A percentile compares a stretch with the other conserved stretches of the same genome.
These are phyloP conservation scores for Parotocinclus haroldoi DNA, from an alignment of 2,797 vertebrate species.

Conservation along the genomic window DNA sequence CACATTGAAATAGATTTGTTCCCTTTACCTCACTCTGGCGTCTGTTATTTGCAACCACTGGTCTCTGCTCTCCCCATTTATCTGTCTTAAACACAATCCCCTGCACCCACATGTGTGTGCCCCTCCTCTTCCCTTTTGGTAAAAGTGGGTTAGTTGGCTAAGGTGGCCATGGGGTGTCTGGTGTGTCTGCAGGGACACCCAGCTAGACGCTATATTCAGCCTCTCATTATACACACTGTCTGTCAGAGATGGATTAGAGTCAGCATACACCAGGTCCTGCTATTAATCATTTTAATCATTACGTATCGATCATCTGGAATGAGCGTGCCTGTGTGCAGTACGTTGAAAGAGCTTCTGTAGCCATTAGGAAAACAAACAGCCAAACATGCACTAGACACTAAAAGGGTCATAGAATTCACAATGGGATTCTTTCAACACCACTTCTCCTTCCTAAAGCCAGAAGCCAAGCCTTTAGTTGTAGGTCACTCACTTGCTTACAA, in stretches of 20 bases:
- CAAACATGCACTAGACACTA: not conserved
- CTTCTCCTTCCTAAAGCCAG: constrained; percentile 11
- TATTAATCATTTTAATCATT: constrained; percentile 71
- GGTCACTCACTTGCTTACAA: not conserved
- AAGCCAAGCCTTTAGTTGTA: constrained; percentile 1
- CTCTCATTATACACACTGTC: constrained; percentile 63
- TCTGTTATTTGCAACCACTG: constrained; percentile 11
- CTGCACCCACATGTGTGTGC: not conserved
- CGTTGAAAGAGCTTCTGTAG: constrained; percentile 36
- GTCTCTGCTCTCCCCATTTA: not conserved
- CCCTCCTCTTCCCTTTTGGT: not conserved
- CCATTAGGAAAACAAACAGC: constrained; percentile 22
- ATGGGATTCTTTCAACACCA: constrained; percentile 13
- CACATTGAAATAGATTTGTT: not conserved
- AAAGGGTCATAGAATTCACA: constrained; percentile 2
- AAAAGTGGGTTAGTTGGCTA: constrained; percentile 64
- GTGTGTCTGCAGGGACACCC: constrained; percentile 61
- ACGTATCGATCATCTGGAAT: constrained; percentile 60
- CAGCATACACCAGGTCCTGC: constrained; percentile 52
- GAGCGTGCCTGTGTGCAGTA: constrained; percentile 17
- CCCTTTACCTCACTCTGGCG: constrained; percentile 6
- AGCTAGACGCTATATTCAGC: constrained; percentile 62
- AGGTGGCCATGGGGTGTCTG: constrained; percentile 57
- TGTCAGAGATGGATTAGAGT: constrained; percentile 66
- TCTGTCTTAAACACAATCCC: not conserved